phyloP scores from a whole-genome alignment of 2,113 vertebrate genomes.

The Sander vitreus region DNA sequence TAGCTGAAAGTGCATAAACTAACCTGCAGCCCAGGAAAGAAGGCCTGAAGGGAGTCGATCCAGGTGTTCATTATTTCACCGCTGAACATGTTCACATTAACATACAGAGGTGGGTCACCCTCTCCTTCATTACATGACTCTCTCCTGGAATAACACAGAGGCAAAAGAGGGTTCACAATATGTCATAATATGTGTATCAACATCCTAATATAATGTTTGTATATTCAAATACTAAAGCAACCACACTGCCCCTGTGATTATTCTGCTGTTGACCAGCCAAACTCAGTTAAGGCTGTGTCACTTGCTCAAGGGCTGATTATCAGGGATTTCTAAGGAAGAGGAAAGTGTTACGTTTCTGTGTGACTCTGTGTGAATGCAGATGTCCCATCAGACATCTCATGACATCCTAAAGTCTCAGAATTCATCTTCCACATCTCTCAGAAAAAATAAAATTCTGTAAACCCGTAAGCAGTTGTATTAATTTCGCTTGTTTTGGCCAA shows the following conservation, averaged over 20 bases:
- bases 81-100: conserved; percentile 98
- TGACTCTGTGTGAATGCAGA: background rate
- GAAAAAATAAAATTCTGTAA: background rate
- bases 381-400: background rate
- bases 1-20: background rate
- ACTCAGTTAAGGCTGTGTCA: background rate
- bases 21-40: conserved; percentile 98
- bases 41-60: conserved; percentile 99
- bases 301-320: background rate
- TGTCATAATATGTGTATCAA: background rate
- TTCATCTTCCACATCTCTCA: conserved; percentile 9
- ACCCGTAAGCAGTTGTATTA: conserved; percentile 1
- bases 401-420: conserved; percentile 7
- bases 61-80: conserved; percentile 99
- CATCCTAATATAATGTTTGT: background rate
- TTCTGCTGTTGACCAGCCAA: background rate
- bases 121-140: conserved; percentile 97
- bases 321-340: background rate
- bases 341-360: background rate
- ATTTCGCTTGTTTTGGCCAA: background rate
- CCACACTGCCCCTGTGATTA: background rate
- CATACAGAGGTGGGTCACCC: conserved; percentile 96
- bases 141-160: conserved; percentile 79
- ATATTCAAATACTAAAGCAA: background rate
- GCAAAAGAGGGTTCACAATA: background rate